These are phyloP conservation scores for Engystomops pustulosus DNA, from an alignment of 2,113 vertebrate species.

Conservation along the genomic window DNA sequence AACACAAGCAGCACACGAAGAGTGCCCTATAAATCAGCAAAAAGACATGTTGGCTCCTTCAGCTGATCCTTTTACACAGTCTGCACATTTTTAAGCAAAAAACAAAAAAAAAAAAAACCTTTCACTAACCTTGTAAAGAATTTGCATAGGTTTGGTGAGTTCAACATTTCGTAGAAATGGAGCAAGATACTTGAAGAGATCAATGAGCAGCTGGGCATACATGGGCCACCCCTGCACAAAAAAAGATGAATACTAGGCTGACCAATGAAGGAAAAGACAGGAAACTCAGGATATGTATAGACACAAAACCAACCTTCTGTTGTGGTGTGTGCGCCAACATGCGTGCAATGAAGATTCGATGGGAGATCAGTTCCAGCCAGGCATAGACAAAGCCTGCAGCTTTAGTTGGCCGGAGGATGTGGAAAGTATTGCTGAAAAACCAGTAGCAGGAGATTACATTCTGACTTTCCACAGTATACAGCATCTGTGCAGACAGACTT, in stretches of 20 bases:
- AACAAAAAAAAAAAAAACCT: too few relatives aligned
- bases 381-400: constrained; percentile 98
- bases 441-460: constrained; percentile 46
- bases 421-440: constrained; percentile 94
- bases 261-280: too few relatives aligned
- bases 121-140: constrained; percentile 93
- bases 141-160: constrained; percentile 99
- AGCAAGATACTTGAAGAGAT: constrained; percentile 97
- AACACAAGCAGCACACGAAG: constrained; percentile 95
- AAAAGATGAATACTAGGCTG: background rate
- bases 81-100: too few relatives aligned
- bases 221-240: constrained; percentile 93
- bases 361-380: constrained; percentile 98
- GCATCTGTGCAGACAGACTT: constrained; percentile 51
- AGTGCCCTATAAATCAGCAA: constrained; percentile 81
- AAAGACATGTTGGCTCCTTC: too few relatives aligned
- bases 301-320: constrained; percentile 84
- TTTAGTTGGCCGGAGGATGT: constrained; percentile 98
- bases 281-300: background rate
- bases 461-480: too few relatives aligned
- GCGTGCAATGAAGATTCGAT: constrained; percentile 98
- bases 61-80: background rate
- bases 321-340: constrained; percentile 99
- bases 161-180: constrained; percentile 98
- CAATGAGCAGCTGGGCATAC: constrained; percentile 97